phyloP scores from a whole-genome alignment of 2,113 vertebrate genomes.

The Spilogale gracilis region DNA sequence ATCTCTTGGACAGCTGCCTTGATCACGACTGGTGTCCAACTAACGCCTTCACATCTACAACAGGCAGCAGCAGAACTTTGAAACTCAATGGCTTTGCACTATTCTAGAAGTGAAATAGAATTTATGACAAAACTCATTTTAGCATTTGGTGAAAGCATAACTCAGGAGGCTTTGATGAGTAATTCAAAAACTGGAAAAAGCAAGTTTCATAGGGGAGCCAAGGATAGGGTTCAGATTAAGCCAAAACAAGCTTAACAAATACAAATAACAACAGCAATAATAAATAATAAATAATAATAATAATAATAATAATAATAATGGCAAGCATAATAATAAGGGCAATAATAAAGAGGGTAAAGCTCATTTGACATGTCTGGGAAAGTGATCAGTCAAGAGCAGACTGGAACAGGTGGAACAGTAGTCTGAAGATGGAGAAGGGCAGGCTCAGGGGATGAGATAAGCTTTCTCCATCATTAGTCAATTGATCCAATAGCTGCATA shows the following conservation, averaged over 20 bases:
- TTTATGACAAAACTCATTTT: background rate
- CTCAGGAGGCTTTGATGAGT: background rate
- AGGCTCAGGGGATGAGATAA: rapidly evolving
- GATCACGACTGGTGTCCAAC: background rate
- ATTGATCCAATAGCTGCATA: background rate
- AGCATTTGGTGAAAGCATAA: background rate
- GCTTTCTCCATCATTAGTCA: background rate
- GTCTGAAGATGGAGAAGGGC: background rate
- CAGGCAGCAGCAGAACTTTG: background rate
- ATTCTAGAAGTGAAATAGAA: background rate
- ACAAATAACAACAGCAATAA: background rate
- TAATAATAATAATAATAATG: background rate
- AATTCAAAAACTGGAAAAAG: background rate
- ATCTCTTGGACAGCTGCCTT: background rate
- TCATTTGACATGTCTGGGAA: background rate
- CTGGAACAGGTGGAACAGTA: background rate
- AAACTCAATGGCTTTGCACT: background rate
- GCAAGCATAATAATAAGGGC: too few relatives aligned
- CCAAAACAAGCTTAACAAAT: background rate
- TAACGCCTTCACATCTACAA: background rate
- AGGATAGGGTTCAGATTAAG: background rate
- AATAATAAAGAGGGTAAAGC: background rate
- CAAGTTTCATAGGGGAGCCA: background rate
- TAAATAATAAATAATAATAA: too few relatives aligned
- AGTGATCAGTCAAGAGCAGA: background rate